phyloP scores from a whole-genome alignment of 2,797 vertebrate genomes.

The Rhabdophis nuchalis region DNA sequence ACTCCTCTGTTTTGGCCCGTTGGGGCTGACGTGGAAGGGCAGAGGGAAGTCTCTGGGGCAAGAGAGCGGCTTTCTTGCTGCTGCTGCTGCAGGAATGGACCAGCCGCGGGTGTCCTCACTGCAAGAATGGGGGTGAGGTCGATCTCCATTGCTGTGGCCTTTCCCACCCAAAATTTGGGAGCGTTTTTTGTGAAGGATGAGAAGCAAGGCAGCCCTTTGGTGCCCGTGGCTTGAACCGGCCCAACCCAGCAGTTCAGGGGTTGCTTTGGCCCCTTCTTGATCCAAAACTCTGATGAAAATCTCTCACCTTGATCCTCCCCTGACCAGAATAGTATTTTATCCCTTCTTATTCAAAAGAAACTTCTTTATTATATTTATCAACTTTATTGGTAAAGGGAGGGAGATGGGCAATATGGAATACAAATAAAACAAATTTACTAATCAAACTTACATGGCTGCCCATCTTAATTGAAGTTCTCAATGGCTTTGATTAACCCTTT shows the following conservation, averaged over 20 bases:
- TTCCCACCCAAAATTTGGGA: background rate
- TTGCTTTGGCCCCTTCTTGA: background rate
- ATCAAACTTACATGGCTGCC: background rate
- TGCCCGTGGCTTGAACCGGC: background rate
- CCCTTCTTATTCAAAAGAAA: background rate
- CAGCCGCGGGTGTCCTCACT: background rate
- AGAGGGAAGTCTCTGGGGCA: background rate
- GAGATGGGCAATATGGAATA: background rate
- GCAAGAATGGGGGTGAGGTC: background rate
- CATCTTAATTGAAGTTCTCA: background rate
- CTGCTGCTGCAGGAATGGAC: background rate
- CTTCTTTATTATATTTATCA: background rate
- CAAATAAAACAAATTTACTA: background rate
- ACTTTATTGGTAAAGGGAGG: background rate
- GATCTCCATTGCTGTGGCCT: background rate
- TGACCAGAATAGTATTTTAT: background rate
- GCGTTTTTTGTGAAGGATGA: background rate
- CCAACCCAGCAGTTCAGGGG: background rate
- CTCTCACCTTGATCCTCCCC: background rate
- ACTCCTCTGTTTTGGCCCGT: background rate
- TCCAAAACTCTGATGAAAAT: background rate
- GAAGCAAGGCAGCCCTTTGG: background rate
- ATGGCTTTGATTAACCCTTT: background rate
- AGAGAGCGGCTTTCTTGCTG: background rate
- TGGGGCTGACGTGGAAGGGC: too few species aligned